phyloP scores from a whole-genome alignment of 2,888 invertebrate genomes.

The Agrochola lychnidis region DNA sequence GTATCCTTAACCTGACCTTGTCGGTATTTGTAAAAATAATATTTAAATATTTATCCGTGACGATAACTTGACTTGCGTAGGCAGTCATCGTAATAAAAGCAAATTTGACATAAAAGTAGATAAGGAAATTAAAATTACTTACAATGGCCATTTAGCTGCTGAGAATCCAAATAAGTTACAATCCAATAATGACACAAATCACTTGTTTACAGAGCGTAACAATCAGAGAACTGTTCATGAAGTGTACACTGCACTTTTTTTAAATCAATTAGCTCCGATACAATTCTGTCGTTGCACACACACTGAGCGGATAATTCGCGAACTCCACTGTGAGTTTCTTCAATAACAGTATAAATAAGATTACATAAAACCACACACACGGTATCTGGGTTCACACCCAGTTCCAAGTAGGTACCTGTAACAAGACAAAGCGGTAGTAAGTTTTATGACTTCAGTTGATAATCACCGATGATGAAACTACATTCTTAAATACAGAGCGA shows the following conservation, averaged over 20 bases:
- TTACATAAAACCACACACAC: conserved; percentile 89
- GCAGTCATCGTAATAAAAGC: conserved; percentile 13
- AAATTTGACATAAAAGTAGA: conserved; percentile 43
- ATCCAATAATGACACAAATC: conserved; percentile 86
- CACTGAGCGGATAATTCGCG: conserved; percentile 73
- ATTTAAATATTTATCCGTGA: conserved; percentile 4
- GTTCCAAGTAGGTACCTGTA: conserved; percentile 89
- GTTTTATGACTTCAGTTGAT: conserved; percentile 74
- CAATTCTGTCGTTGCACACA: conserved; percentile 74
- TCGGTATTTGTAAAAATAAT: conserved; percentile 10
- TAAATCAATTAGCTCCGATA: conserved; percentile 76
- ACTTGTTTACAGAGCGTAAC: conserved; percentile 82
- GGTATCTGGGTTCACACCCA: conserved; percentile 90
- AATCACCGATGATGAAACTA: conserved; percentile 64
- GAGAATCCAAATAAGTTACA: conserved; percentile 82
- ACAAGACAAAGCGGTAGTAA: conserved; percentile 89
- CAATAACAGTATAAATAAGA: conserved; percentile 82
- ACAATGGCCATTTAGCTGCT: conserved; percentile 84
- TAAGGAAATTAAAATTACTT: conserved; percentile 73
- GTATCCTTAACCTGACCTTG: not conserved
- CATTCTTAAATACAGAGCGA: conserved; percentile 59
- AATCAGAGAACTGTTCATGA: conserved; percentile 73
- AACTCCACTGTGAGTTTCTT: conserved; percentile 79
- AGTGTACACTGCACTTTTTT: conserved; percentile 82
- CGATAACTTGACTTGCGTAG: not conserved